Evolutionary conservation across 92 coral and sea anemone genomes (phyloP).

Genomic region (Plumapathes pennacea): DNA sequence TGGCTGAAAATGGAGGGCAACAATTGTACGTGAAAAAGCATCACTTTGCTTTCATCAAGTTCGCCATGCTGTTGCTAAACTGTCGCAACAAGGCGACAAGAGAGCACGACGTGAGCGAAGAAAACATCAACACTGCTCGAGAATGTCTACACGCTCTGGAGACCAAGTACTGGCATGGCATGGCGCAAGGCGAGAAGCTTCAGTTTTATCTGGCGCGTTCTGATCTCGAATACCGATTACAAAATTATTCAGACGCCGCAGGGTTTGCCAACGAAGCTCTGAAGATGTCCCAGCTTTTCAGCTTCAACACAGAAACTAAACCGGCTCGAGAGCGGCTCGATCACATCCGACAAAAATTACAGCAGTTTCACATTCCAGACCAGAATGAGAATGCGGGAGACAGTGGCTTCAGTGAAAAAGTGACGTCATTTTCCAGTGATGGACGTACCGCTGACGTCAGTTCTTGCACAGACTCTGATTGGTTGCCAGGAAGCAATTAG

Average conservation of each 20-base stretch:
- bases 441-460: conserved; percentile 44
- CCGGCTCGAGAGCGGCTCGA: conserved; percentile 66
- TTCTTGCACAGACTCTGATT: conserved; percentile 46
- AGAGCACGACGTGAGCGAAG: conserved; percentile 38
- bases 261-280: conserved; percentile 47
- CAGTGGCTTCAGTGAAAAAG: neutral
- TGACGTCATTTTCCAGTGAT: conserved; percentile 6
- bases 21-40: conserved; percentile 64
- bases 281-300: conserved; percentile 24
- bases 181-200: conserved; percentile 33
- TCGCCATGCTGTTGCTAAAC: conserved; percentile 61
- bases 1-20: neutral
- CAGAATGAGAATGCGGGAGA: neutral
- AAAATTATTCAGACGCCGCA: conserved; percentile 36
- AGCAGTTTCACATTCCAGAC: neutral
- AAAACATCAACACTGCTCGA: conserved; percentile 40
- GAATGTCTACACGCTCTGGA: conserved; percentile 42
- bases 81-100: conserved; percentile 71
- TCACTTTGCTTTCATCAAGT: conserved; percentile 70
- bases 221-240: conserved; percentile 49
- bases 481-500: no score
- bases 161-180: conserved; percentile 41
- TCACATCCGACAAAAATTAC: conserved; percentile 12
- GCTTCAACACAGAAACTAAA: conserved; percentile 60
- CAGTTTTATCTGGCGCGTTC: conserved; percentile 54